Evolutionary conservation across 2,113 vertebrate species (phyloP), one percentile per base, ranked within the genome.

Genomic region (Dipodomys merriami): DNA sequence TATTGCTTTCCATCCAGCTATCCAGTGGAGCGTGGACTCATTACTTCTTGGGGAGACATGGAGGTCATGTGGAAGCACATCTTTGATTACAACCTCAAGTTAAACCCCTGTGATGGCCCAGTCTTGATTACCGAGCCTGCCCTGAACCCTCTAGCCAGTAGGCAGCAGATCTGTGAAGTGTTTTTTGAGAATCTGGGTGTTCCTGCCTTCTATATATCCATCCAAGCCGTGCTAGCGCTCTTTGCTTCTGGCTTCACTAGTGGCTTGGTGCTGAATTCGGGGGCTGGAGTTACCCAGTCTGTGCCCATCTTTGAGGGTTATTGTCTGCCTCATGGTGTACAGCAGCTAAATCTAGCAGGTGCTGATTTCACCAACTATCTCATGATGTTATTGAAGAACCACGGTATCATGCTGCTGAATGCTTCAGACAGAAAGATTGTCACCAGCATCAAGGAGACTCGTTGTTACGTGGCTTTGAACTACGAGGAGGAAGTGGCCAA

Each of bases 371-470:
- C 98, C 94, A 98, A 95, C 93, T 97, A 97, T 71, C 82, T 97
- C 95, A 98, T 96, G 88, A 80, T 83, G 96, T 98, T 98, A 92
- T 96, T 99, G 97, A 98, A 97, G 95, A 97, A 97, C 95, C 93
- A 88, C 0, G 83, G 95, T 49, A 29, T 98, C 95, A 97, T 96
- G 96, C 96, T 98, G 96, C 97, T 97, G 90, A 94, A 96, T 60
- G 65, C 96, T 88, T 44, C 92, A 12, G 95, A 97, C 80, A 95
- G 94, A 80, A 95, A 95, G 76, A 96, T 89, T 35, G 79, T 96
- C 0, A 23, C 10, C 16, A 93, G 94, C 57, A 97, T 91, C 15
- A 97, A 97, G 81, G 91, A 97, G 94, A 97, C 81, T 5, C 16
- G 0, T 35, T 96, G 90, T 68, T 95, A 96, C 0, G 83, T 96